Conservation (phyloP, 2,113 vertebrate species). For the Plectropomus leopardus region DNA sequence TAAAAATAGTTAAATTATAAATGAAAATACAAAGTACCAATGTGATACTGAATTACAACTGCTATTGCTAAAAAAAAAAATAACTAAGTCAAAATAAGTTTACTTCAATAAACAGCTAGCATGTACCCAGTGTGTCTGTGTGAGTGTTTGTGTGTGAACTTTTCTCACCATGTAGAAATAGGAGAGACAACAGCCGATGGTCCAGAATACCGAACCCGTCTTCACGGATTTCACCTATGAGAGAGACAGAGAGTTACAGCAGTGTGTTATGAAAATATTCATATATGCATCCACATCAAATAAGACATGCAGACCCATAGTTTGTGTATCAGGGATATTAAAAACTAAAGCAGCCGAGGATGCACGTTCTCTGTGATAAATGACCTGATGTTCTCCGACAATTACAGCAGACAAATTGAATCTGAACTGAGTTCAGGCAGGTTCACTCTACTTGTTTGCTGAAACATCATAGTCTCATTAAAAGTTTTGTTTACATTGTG, state of each 20-base stretch:
- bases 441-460: slow-evolving; percentile 6
- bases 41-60: not conserved
- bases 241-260: slow-evolving; percentile 50
- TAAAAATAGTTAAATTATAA: not conserved
- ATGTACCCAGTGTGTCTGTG: slow-evolving; percentile 13
- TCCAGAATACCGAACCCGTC: slow-evolving; percentile 97
- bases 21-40: not conserved
- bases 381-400: not conserved
- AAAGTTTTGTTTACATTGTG: not conserved
- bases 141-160: not conserved
- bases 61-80: not conserved
- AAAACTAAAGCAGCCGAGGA: not conserved
- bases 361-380: not conserved
- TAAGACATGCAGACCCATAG: not conserved
- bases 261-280: not conserved
- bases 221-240: slow-evolving; percentile 96
- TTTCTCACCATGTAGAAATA: slow-evolving; percentile 98
- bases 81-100: too few relatives aligned
- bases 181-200: slow-evolving; percentile 95
- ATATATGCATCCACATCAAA: slow-evolving; percentile 8
- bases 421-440: not conserved
- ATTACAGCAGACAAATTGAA: not conserved
- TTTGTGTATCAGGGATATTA: not conserved
- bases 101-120: too few relatives aligned
- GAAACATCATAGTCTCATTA: not conserved